Percentiles rank a stretch among this genome's conserved stretches.
phyloP scores from a whole-genome alignment of 2,113 vertebrate species.

The Cromileptes altivelis region DNA sequence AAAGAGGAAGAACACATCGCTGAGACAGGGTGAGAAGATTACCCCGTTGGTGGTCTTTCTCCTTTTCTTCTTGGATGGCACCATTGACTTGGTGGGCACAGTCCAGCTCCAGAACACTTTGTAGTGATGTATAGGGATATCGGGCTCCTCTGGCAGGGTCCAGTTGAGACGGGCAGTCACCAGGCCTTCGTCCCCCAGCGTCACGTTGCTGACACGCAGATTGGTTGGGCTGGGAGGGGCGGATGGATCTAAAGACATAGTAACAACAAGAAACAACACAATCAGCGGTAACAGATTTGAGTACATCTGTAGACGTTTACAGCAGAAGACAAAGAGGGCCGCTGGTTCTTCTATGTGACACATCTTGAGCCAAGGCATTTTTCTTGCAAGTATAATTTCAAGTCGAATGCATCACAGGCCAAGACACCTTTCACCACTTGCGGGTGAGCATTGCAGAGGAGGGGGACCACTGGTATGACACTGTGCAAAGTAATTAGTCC shows the following conservation, averaged over 20 bases:
- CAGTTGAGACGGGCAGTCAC: slow-evolving; percentile 88
- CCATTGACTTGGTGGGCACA: slow-evolving; percentile 84
- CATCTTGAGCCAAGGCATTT: slow-evolving; percentile 18
- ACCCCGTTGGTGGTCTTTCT: slow-evolving; percentile 93
- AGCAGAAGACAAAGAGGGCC: slow-evolving; percentile 3
- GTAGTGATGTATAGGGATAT: slow-evolving; percentile 95
- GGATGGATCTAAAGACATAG: slow-evolving; percentile 87
- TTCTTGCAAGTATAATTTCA: slow-evolving; percentile 22
- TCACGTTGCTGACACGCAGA: slow-evolving; percentile 88
- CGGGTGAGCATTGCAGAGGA: slow-evolving; percentile 1
- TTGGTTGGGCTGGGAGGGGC: slow-evolving; percentile 89
- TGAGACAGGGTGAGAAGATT: slow-evolving; percentile 57
- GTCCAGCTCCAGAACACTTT: slow-evolving; percentile 97
- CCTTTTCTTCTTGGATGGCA: slow-evolving; percentile 92
- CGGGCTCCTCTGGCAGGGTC: slow-evolving; percentile 90
- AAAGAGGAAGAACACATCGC: slow-evolving; percentile 7
- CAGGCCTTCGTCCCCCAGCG: slow-evolving; percentile 82
- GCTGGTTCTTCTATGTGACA: slow-evolving; percentile 38
- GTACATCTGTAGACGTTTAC: slow-evolving; percentile 57
- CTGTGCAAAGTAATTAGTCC: slow-evolving; percentile 76
- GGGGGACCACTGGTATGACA: slow-evolving; percentile 35
- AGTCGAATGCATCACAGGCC: slow-evolving; percentile 21
- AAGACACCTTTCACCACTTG: slow-evolving; percentile 53
- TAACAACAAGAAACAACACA: slow-evolving; percentile 40
- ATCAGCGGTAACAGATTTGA: slow-evolving; percentile 20